Base-by-base conservation (phyloP, 2,797 vertebrate species). In the Cuniculus paca region DNA sequence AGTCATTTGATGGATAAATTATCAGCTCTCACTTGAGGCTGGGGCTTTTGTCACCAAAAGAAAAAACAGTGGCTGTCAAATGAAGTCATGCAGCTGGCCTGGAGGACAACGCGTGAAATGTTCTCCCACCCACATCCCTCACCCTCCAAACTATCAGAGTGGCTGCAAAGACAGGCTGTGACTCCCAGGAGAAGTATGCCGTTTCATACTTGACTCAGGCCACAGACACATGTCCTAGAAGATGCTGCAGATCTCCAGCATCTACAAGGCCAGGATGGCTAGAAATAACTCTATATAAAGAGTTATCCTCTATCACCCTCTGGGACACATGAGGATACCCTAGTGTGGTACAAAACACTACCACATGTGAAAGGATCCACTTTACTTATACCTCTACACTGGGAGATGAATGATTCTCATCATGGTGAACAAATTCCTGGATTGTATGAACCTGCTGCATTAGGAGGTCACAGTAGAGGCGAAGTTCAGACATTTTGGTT, bases 401-500 rank as follows among this genome's bases (percentile, higher is more conserved):
- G 95, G 99, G 98, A 70, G 98, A 91, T 65, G 98, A 98, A 88
- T 93, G 98, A 82, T 97, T 98, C 94, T 99, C 98, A 31, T 98
- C 98, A 22, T 96, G 98, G 88, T 99, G 99, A 97, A 99, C 99
- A 94, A 99, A 99, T 98, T 99, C 99, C 98, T 99, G 99, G 98
- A 99, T 99, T 0, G 99, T 99, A 98, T 99, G 99, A 97, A 99
- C 99, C 98, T 99, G 99, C 97, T 99, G 99, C 98, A 99, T 99
- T 90, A 99, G 98, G 96, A 99, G 99, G 98, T 99, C 99, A 98
- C 99, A 99, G 99, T 99, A 99, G 95, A 99, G 99, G 74, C 99
- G 99, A 94, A 99, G 99, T 97, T 99, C 99, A 0, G 99, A 99
- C 99, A 99, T 99, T 99, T 99, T 99, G 65, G 99, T 99, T 99